These are phyloP conservation scores for Glaucomys volans DNA, from an alignment of 2,113 vertebrate genomes.

Conservation along the genomic window DNA sequence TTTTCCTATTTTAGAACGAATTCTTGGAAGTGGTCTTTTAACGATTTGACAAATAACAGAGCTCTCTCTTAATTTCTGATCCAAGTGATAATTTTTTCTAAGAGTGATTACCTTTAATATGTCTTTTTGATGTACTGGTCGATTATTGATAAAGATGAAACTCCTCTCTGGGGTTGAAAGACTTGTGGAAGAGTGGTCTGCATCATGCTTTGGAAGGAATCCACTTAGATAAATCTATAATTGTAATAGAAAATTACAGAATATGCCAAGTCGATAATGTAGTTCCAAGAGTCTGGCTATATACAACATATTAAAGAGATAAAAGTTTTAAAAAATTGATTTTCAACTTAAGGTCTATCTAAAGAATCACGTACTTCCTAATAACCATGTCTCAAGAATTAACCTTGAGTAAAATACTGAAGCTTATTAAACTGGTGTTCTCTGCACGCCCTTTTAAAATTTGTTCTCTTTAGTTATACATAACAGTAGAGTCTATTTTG, in stretches of 20 bases:
- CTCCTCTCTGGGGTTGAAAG: conserved; percentile 92
- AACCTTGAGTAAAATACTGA: conserved; percentile 28
- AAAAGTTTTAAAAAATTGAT: neutral
- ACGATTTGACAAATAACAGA: conserved; percentile 8
- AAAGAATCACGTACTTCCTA: neutral
- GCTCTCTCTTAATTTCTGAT: neutral
- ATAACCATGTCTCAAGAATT: neutral
- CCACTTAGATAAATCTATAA: conserved; percentile 93
- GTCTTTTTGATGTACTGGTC: conserved; percentile 95
- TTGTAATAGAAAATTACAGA: conserved; percentile 36
- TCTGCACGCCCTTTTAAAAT: neutral
- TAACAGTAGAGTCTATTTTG: no score
- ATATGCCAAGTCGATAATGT: neutral
- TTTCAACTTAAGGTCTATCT: conserved; percentile 34
- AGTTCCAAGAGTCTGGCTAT: neutral
- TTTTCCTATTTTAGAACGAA: conserved; percentile 51
- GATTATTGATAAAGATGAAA: conserved; percentile 94
- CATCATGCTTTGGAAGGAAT: conserved; percentile 93
- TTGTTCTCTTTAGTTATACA: no score
- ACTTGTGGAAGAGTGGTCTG: conserved; percentile 90
- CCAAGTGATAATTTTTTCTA: neutral
- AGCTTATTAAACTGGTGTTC: neutral
- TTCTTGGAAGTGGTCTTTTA: conserved; percentile 32
- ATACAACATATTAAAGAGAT: neutral
- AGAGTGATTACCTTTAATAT: conserved; percentile 93